Evolutionary conservation across 2,797 vertebrate species (phyloP).

Genomic region (Oryzias dopingdopingensis): DNA sequence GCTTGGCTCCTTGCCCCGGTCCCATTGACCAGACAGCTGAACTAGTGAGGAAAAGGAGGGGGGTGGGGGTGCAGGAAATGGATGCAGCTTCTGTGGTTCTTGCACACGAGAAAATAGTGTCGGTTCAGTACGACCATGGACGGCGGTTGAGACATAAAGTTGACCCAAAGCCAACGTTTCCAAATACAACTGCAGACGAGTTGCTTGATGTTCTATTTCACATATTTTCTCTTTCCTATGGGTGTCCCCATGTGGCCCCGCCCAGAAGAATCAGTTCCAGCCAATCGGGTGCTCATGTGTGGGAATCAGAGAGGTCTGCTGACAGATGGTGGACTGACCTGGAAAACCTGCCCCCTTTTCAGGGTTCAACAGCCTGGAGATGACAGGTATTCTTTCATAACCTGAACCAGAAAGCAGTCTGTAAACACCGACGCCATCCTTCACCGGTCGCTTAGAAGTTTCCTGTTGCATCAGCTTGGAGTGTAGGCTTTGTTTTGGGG

Average conservation of each 20-base stretch:
- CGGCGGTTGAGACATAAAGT: background rate
- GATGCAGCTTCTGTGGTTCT: slow-evolving; percentile 34
- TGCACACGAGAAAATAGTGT: slow-evolving; percentile 34
- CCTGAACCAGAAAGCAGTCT: slow-evolving; percentile 80
- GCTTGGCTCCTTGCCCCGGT: slow-evolving; percentile 88
- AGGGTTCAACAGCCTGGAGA: slow-evolving; percentile 88
- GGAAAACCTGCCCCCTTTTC: slow-evolving; percentile 91
- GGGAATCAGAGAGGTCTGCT: slow-evolving; percentile 79
- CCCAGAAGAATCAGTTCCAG: slow-evolving; percentile 66
- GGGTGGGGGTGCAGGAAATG: slow-evolving; percentile 24
- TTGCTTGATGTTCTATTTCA: background rate
- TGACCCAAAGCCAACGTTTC: background rate
- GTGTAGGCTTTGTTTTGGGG: no score
- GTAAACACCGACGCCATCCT: slow-evolving; percentile 11
- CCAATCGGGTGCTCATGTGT: slow-evolving; percentile 93
- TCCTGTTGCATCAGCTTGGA: background rate
- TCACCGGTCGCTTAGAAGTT: slow-evolving; percentile 7
- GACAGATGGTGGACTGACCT: slow-evolving; percentile 86
- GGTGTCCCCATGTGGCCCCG: slow-evolving; percentile 45
- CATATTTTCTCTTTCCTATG: slow-evolving; percentile 16
- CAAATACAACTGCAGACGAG: background rate
- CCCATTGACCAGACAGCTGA: slow-evolving; percentile 96
- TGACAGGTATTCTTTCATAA: slow-evolving; percentile 99
- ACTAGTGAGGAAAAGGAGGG: slow-evolving; percentile 64
- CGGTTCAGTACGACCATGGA: slow-evolving; percentile 1